These are phyloP conservation scores for Lophius piscatorius DNA, from an alignment of 2,113 vertebrate species.

Conservation along the genomic window DNA sequence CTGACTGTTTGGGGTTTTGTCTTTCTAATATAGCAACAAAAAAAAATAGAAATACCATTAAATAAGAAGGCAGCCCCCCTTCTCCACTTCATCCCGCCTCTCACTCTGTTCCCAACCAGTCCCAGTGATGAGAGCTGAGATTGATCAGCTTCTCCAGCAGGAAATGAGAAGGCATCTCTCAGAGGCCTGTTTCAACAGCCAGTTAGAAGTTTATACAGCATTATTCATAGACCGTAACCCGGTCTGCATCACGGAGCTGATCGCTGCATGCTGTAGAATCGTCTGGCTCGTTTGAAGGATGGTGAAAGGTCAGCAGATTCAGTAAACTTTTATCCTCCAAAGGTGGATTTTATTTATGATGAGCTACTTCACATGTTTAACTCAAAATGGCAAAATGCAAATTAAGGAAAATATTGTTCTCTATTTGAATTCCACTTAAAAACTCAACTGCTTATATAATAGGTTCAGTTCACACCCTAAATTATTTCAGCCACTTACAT, in stretches of 20 bases:
- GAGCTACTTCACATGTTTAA: too few relatives aligned
- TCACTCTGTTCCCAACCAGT: slow-evolving; percentile 14
- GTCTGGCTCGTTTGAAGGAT: too few relatives aligned
- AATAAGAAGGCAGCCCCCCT: background rate
- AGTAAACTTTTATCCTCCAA: too few relatives aligned
- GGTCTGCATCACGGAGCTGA: slow-evolving; percentile 38
- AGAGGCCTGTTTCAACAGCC: slow-evolving; percentile 84
- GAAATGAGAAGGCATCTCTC: slow-evolving; percentile 82
- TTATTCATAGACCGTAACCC: slow-evolving; percentile 65
- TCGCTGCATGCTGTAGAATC: slow-evolving; percentile 19
- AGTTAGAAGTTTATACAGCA: slow-evolving; percentile 75
- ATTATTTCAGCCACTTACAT: too few relatives aligned
- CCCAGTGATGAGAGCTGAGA: slow-evolving; percentile 63
- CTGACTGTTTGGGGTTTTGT: background rate
- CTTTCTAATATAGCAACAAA: too few relatives aligned
- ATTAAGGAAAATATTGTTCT: too few relatives aligned
- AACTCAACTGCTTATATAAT: too few relatives aligned
- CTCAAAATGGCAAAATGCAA: too few relatives aligned
- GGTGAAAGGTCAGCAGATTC: slow-evolving; percentile 14
- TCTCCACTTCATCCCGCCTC: slow-evolving; percentile 34
- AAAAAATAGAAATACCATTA: too few relatives aligned
- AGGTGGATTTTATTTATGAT: too few relatives aligned
- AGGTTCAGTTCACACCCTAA: too few relatives aligned
- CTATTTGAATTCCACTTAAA: too few relatives aligned
- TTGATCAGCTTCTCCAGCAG: slow-evolving; percentile 75